Conservation (phyloP, 2,888 invertebrate genomes). For the Timema podura region DNA sequence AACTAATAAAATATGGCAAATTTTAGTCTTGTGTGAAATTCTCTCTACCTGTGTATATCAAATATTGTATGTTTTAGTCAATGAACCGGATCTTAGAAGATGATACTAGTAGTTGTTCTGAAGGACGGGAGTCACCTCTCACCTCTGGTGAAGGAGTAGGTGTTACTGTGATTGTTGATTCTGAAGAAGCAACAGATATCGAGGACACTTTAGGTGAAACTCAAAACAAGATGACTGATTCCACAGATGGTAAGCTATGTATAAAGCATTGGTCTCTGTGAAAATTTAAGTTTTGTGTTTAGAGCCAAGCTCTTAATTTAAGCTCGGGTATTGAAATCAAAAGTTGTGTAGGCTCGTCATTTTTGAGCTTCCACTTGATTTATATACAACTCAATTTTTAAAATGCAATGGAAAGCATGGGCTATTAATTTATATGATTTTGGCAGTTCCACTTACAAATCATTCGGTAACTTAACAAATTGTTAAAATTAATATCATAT, state of each 20-base stretch:
- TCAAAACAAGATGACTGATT: not conserved
- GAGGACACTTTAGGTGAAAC: not conserved
- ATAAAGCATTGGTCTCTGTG: not conserved
- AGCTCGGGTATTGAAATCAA: not conserved
- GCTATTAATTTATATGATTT: too few species aligned
- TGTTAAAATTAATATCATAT: too few species aligned
- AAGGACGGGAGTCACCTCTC: constrained; percentile 18
- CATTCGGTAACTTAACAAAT: too few species aligned
- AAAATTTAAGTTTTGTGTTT: not conserved
- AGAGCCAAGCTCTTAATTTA: not conserved
- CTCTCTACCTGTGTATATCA: too few species aligned
- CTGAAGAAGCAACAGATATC: constrained; percentile 23
- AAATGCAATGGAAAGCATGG: too few species aligned
- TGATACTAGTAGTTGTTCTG: constrained; percentile 23
- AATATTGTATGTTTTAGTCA: too few species aligned
- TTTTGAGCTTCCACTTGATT: too few species aligned
- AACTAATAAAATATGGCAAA: too few species aligned
- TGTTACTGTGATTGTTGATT: not conserved
- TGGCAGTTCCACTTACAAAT: too few species aligned
- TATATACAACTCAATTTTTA: too few species aligned
- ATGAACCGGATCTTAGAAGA: not conserved
- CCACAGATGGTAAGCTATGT: not conserved
- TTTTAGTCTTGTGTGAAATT: too few species aligned
- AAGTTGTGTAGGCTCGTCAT: too few species aligned
- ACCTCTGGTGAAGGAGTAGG: not conserved